phyloP scores from a whole-genome alignment of 2,888 invertebrate genomes.

The Taenaris catops region DNA sequence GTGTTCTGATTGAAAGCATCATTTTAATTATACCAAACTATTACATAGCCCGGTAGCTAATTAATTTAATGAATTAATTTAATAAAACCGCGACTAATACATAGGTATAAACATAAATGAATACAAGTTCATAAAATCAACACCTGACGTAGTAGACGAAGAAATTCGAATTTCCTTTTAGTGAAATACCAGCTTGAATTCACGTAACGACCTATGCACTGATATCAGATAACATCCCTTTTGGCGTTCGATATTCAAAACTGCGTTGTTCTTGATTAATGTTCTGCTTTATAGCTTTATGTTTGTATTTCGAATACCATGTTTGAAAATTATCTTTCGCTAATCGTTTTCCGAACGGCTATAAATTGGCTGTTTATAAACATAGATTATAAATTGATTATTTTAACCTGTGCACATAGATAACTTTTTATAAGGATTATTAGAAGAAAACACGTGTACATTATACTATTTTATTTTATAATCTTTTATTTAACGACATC shows the following conservation, averaged over 20 bases:
- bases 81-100: no score
- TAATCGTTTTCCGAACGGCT: constrained; percentile 20
- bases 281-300: constrained; percentile 46
- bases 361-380: not conserved
- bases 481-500: no score
- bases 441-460: no score
- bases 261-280: constrained; percentile 64
- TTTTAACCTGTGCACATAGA: not conserved
- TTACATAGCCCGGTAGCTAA: constrained; percentile 65
- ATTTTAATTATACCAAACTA: no score
- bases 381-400: not conserved
- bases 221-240: constrained; percentile 56
- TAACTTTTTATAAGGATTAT: not conserved
- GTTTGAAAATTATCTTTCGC: constrained; percentile 29
- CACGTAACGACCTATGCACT: constrained; percentile 42
- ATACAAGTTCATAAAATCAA: no score
- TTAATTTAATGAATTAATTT: constrained; percentile 65
- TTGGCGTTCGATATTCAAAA: constrained; percentile 67
- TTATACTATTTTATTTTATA: no score
- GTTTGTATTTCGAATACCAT: constrained; percentile 25
- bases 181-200: constrained; percentile 23
- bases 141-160: no score
- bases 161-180: constrained; percentile 23
- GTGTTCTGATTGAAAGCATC: no score
- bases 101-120: no score